A percentile compares a stretch with the other conserved stretches of the same genome.
These are phyloP conservation scores for Aporrectodea caliginosa DNA, from an alignment of 1,140 invertebrate genomes.

Conservation along the genomic window DNA sequence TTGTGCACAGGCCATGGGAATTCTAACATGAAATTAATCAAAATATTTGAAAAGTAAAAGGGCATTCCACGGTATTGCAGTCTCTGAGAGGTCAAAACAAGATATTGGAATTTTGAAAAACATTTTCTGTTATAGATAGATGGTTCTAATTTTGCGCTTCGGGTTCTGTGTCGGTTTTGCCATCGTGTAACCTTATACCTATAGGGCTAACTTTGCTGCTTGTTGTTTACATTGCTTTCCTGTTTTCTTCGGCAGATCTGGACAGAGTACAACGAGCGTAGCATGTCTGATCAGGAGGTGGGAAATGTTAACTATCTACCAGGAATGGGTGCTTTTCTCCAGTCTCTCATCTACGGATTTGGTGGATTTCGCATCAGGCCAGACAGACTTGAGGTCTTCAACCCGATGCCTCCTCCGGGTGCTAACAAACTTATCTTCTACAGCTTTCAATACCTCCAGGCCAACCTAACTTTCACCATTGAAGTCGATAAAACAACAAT, in stretches of 20 bases:
- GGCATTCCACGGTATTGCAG: too few relatives aligned
- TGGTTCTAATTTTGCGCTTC: not conserved
- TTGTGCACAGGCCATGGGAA: too few relatives aligned
- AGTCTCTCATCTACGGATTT: slow-evolving; percentile 33
- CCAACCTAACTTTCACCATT: slow-evolving; percentile 28
- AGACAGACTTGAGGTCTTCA: slow-evolving; percentile 27
- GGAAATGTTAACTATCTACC: slow-evolving; percentile 32
- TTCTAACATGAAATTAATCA: too few relatives aligned
- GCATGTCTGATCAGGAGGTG: slow-evolving; percentile 17
- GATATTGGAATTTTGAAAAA: not conserved
- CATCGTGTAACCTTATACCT: not conserved
- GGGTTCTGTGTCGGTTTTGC: not conserved
- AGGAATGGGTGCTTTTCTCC: slow-evolving; percentile 32
- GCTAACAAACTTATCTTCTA: slow-evolving; percentile 9
- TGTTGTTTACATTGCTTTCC: too few relatives aligned
- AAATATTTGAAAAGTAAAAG: too few relatives aligned
- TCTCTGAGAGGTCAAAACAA: not conserved
- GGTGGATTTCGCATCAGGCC: slow-evolving; percentile 30
- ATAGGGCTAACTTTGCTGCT: not conserved
- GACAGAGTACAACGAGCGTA: slow-evolving; percentile 30
- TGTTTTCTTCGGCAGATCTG: too few relatives aligned
- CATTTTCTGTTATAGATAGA: not conserved
- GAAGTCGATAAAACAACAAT: slow-evolving; percentile 23
- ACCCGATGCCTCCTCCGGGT: slow-evolving; percentile 28
- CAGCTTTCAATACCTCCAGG: slow-evolving; percentile 26